Evolutionary conservation across 2,113 vertebrate species (phyloP).

Genomic region (Solenodon paradoxus): DNA sequence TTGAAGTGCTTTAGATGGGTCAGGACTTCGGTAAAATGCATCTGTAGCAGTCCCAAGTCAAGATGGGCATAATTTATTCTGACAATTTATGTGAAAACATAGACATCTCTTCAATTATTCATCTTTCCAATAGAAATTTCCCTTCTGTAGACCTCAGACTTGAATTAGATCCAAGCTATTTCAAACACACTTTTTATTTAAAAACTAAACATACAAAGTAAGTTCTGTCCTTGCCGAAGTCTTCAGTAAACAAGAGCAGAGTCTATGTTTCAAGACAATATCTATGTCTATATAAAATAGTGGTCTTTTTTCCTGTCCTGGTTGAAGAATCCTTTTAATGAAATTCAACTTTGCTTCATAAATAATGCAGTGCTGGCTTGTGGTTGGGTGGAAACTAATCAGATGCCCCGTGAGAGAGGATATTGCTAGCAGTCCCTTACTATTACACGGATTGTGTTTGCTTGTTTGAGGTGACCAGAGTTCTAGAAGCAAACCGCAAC

Average conservation of each 20-base stretch:
- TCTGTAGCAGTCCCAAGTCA: conserved; percentile 67
- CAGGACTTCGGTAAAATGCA: conserved; percentile 56
- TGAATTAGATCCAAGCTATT: conserved; percentile 67
- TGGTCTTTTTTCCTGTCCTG: conserved; percentile 42
- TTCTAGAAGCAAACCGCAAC: background rate
- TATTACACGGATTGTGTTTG: too few species aligned
- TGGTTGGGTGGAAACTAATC: conserved; percentile 75
- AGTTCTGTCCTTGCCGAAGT: conserved; percentile 57
- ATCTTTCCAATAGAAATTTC: conserved; percentile 75
- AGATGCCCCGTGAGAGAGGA: conserved; percentile 65
- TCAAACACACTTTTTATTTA: conserved; percentile 59
- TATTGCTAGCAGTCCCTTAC: too few species aligned
- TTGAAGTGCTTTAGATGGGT: conserved; percentile 46
- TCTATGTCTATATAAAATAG: conserved; percentile 56
- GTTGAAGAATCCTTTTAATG: conserved; percentile 73
- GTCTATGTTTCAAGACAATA: conserved; percentile 53
- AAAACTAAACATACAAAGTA: conserved; percentile 47
- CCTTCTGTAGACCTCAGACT: conserved; percentile 71
- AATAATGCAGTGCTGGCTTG: conserved; percentile 79
- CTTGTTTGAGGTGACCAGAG: background rate
- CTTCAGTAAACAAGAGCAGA: conserved; percentile 51
- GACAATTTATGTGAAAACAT: conserved; percentile 63
- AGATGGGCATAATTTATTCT: conserved; percentile 73
- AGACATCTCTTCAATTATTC: conserved; percentile 79
- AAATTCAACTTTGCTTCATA: conserved; percentile 82